Conservation (phyloP, 2,797 vertebrate species). For the Stomatorhinus walkeri region DNA sequence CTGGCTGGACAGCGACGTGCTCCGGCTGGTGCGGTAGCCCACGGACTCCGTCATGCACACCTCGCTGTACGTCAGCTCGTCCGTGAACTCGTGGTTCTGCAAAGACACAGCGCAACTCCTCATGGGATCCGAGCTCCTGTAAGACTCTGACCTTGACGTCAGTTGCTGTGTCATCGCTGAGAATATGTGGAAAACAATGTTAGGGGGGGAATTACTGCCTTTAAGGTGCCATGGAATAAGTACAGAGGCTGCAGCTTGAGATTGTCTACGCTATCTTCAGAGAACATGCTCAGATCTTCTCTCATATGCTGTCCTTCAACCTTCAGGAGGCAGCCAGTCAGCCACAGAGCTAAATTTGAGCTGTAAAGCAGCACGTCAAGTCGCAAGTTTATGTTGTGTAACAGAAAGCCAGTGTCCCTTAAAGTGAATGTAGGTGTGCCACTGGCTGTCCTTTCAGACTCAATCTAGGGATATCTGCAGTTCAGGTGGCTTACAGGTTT, state of each 20-base stretch:
- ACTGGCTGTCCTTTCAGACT: neutral
- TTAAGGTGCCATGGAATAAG: neutral
- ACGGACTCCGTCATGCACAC: conserved; percentile 72
- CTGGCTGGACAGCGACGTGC: conserved; percentile 82
- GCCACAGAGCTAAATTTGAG: neutral
- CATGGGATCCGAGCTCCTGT: neutral
- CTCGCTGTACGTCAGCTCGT: conserved; percentile 68
- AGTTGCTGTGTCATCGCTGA: neutral
- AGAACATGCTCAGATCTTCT: neutral
- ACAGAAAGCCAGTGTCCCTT: neutral
- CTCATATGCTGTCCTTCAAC: neutral
- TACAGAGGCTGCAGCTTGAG: neutral
- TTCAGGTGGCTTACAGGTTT: neutral
- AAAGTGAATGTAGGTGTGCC: neutral
- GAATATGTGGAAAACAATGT: neutral
- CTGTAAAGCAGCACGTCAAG: neutral
- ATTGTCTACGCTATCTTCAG: neutral
- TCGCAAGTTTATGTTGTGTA: neutral
- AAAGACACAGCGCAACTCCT: neutral
- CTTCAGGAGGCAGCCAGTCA: neutral
- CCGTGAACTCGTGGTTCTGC: conserved; percentile 67
- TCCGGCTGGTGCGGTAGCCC: conserved; percentile 75
- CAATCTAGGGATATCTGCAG: neutral
- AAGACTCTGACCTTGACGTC: neutral
- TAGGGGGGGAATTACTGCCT: neutral